These are phyloP conservation scores for Naso thynnoides DNA, from an alignment of 2,797 vertebrate species.

Conservation along the genomic window DNA sequence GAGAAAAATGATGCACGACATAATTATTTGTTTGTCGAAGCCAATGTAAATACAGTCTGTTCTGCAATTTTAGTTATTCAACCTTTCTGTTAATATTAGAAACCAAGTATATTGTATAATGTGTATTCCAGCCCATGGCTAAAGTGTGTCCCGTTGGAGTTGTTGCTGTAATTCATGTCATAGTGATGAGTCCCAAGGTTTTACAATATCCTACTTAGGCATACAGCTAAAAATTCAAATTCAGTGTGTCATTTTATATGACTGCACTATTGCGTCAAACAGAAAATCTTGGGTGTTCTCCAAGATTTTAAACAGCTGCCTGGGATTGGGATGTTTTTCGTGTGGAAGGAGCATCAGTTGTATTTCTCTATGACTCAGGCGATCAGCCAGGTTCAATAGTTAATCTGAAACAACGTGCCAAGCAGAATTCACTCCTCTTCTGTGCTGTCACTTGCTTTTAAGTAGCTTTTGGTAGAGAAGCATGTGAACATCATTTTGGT, in stretches of 20 bases:
- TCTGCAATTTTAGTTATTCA: neutral
- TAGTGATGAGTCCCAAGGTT: neutral
- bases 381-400: neutral
- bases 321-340: neutral
- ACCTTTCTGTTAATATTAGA: neutral
- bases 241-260: neutral
- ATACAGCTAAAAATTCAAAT: neutral
- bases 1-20: neutral
- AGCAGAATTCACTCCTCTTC: neutral
- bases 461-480: slow-evolving; percentile 9
- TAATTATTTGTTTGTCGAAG: neutral
- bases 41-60: neutral
- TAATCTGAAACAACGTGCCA: neutral
- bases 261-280: neutral
- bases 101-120: neutral
- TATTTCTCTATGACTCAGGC: slow-evolving; percentile 7
- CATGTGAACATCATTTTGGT: slow-evolving; percentile 9
- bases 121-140: neutral
- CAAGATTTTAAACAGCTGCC: neutral
- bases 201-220: neutral
- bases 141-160: neutral
- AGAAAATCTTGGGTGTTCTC: neutral
- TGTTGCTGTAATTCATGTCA: neutral
- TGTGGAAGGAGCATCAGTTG: slow-evolving; percentile 11
- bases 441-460: neutral